These are phyloP conservation scores for Corydoras maculifer DNA, from an alignment of 2,113 vertebrate genomes.

Conservation along the genomic window DNA sequence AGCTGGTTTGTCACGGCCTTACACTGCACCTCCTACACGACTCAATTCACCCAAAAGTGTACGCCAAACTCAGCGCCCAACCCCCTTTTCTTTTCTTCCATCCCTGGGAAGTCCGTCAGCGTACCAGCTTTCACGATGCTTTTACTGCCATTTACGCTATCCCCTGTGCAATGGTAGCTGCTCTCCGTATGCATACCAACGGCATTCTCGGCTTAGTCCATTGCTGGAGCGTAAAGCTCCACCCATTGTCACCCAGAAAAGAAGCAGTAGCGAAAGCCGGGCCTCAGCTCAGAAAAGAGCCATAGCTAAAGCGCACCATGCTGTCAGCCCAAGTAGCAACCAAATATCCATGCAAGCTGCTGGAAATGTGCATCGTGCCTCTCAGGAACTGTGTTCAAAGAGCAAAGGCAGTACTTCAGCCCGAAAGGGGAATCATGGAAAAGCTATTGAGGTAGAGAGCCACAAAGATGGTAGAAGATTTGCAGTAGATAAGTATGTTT, in stretches of 20 bases:
- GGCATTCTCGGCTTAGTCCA: conserved; percentile 67
- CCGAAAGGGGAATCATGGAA: conserved; percentile 44
- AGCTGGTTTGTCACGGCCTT: conserved; percentile 59
- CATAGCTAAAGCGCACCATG: conserved; percentile 52
- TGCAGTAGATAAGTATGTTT: conserved; percentile 50
- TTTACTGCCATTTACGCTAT: conserved; percentile 66
- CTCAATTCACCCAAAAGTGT: conserved; percentile 67
- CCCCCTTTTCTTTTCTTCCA: conserved; percentile 56
- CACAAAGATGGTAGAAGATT: conserved; percentile 56
- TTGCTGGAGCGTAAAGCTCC: conserved; percentile 56
- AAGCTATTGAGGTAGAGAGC: conserved; percentile 57
- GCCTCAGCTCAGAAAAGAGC: conserved; percentile 53
- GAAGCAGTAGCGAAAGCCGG: conserved; percentile 67
- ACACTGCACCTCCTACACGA: conserved; percentile 65
- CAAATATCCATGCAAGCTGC: conserved; percentile 57
- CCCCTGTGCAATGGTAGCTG: conserved; percentile 69
- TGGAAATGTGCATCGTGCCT: conserved; percentile 54
- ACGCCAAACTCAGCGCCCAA: conserved; percentile 57
- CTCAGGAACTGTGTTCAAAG: conserved; percentile 47
- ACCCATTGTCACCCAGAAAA: conserved; percentile 50
- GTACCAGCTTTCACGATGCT: conserved; percentile 55
- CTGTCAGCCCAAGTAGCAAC: conserved; percentile 60
- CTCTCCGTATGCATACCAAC: conserved; percentile 66
- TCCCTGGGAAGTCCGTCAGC: conserved; percentile 52
- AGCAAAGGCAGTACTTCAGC: conserved; percentile 32